Evolutionary conservation across 2,888 invertebrate species (phyloP), one percentile per base, ranked within the genome.

Genomic region (Drosophila mulleri): DNA sequence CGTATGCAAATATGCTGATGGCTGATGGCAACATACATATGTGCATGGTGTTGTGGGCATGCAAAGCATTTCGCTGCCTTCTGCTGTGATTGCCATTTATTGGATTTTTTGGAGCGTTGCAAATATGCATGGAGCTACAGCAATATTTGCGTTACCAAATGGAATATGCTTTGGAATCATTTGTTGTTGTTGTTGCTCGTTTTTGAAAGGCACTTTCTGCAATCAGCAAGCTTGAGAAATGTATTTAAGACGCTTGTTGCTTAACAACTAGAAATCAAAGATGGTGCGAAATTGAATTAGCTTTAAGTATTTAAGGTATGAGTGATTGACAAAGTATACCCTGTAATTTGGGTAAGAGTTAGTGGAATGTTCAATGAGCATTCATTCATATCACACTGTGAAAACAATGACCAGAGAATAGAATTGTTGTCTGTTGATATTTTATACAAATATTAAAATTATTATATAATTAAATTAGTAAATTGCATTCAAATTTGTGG

Each of bases 81-180:
- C 73, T 88, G 41, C 41, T 83, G 81, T 76, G 87, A 88, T 88
- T 83, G 83, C 84, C 80, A 72, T 69, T 85, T 85, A 85, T 89
- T 88, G 78, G 84, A 82, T 75, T 85, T 85, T 85, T 85, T 85
- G 80, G 85, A 85, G 85, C 85, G 85, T 85, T 88, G 74, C 88
- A 78, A 85, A 75, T 82, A 88, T 88, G 83, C 83, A 88, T 86
- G 81, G 80, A 86, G 74, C 74, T 58, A 50, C 47, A 52, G 41
- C 35, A 62, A 79, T 64, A 70, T 64, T 80, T 74, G 67, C 60
- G 67, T 75, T 81, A 67, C 58, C 77, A 78, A 78, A 78, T 75
- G 62, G 75, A 66, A 77, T 74, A 79, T 79, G 78, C 60, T 63
- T 68, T 68, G 65, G 64, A 23, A 58, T 60, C 44, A 63, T 50